These are phyloP conservation scores for Bugulina stolonifera DNA, from an alignment of 2,888 invertebrate genomes.

Conservation along the genomic window DNA sequence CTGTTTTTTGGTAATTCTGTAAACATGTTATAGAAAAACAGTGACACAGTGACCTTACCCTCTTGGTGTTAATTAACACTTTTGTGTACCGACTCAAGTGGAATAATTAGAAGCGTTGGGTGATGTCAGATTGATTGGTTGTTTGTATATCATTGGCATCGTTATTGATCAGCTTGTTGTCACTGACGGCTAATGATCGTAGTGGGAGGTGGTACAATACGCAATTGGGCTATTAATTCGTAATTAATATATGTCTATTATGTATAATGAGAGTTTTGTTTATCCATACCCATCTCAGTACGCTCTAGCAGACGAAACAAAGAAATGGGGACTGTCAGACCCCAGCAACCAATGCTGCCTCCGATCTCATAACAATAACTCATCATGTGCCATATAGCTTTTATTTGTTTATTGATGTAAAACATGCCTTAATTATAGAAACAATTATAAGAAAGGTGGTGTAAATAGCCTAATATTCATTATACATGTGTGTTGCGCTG, in stretches of 20 bases:
- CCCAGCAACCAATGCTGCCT: too few species aligned
- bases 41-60: conserved; percentile 13
- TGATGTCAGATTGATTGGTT: conserved; percentile 21
- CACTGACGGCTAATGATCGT: background rate
- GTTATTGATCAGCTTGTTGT: conserved; percentile 21
- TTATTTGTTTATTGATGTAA: too few species aligned
- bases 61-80: background rate
- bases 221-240: background rate
- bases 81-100: background rate
- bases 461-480: too few species aligned
- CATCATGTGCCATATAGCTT: too few species aligned
- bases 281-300: background rate
- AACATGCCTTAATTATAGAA: too few species aligned
- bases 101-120: conserved; percentile 6
- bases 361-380: too few species aligned
- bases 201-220: background rate
- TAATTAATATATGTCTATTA: background rate
- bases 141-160: background rate
- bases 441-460: too few species aligned
- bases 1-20: too few species aligned
- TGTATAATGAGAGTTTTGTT: background rate
- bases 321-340: background rate
- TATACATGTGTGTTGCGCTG: too few species aligned
- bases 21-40: too few species aligned
- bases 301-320: background rate